These are phyloP conservation scores for Dolomedes plantarius DNA, from an alignment of 2,888 invertebrate species.

Conservation along the genomic window DNA sequence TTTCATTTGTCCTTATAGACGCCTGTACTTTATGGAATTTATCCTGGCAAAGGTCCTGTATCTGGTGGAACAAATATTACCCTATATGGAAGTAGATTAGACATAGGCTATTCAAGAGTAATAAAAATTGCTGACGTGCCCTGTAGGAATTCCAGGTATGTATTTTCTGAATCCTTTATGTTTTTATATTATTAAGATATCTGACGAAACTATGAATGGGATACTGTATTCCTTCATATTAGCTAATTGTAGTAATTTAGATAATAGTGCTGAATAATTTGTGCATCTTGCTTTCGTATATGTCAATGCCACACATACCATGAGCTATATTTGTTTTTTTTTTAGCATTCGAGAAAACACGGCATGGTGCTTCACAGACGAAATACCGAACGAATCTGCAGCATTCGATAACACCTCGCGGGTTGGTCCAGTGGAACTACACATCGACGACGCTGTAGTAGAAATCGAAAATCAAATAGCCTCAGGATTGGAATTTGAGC, in stretches of 20 bases:
- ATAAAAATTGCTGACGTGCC: slow-evolving; percentile 74
- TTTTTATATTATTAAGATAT: too few species aligned
- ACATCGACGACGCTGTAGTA: slow-evolving; percentile 42
- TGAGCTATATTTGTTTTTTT: background rate
- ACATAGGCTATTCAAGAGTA: slow-evolving; percentile 70
- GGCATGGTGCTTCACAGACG: slow-evolving; percentile 48
- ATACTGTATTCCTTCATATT: too few species aligned
- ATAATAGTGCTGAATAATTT: background rate
- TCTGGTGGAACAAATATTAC: slow-evolving; percentile 77
- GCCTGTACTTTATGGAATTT: slow-evolving; percentile 69
- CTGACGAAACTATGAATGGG: too few species aligned
- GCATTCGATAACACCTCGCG: background rate
- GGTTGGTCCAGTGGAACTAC: slow-evolving; percentile 35
- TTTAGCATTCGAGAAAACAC: slow-evolving; percentile 23
- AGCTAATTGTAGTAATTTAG: too few species aligned
- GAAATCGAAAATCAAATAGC: slow-evolving; percentile 27
- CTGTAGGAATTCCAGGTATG: slow-evolving; percentile 11
- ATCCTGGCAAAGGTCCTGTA: slow-evolving; percentile 76
- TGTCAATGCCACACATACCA: background rate
- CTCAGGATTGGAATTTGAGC: background rate
- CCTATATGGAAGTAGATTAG: slow-evolving; percentile 75
- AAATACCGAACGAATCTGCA: background rate
- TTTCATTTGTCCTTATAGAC: slow-evolving; percentile 23
- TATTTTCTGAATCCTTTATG: background rate
- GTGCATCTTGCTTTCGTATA: background rate